Base-by-base conservation (phyloP, 1,140 invertebrate genomes). In the Solenopsis fugax region DNA sequence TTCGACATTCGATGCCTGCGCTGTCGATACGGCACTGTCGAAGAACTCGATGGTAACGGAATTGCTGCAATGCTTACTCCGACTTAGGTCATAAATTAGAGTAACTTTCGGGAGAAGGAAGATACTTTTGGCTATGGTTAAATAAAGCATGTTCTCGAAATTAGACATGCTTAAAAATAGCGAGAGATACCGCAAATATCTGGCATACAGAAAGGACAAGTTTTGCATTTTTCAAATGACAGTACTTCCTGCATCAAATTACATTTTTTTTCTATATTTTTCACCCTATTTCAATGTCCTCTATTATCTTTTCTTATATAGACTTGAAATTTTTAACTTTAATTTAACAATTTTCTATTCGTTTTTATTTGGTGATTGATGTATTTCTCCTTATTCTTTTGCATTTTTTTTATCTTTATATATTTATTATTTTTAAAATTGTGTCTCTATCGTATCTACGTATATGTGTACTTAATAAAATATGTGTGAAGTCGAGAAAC, bases 71-170 rank as follows among this genome's bases (percentile, higher is more conserved):
- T 84, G 45, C 69, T 69, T 37, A 41, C 80, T 54, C 65, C 52
- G 78, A 81, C 64, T 81, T 75, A 54, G 80, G 80, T 62, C 80
- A 84, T 84, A 84, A 84, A 84, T 84, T 84, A 84, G 41, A 75
- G 80, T 73, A 73, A 62, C 69, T 75, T 58, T 60, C 41, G 41
- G 10, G 24, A 60, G 80, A 4, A 18, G 52, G n/a, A 37, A 60
- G 41, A 9, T 75, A 24, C 34, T 34, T 71, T 81, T 21, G 50
- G 48, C n/a, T 37, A 67, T 37, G 62, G 48, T 71, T 81, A 45
- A 56, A 45, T 71, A 84, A 84, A 73, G 24, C 65, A 50, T n/a
- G 80, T 24, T 72, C 41, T 29, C 1, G 29, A 71, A 71, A 58
- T 81, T 81, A 81, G 54, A 71, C 54, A 10, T 48, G 24, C 29